phyloP scores from a whole-genome alignment of 2,888 invertebrate species.

The Xestobium rufovillosum region DNA sequence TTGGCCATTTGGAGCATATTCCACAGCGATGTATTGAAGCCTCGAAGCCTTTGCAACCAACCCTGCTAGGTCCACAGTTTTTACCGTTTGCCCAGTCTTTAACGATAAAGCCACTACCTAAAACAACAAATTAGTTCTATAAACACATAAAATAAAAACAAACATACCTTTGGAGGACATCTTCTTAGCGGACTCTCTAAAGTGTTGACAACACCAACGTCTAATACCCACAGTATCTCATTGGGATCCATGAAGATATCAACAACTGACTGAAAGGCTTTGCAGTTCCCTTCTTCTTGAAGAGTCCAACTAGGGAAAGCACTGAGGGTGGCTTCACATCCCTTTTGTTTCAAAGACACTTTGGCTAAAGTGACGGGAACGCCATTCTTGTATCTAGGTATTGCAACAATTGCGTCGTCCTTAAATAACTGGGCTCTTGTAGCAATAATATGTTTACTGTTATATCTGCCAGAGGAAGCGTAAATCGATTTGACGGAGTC shows the following conservation, averaged over 20 bases:
- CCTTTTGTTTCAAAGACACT: conserved; percentile 42
- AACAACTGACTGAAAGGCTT: conserved; percentile 61
- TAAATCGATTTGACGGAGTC: conserved; percentile 50
- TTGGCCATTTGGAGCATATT: conserved; percentile 54
- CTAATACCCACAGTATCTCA: conserved; percentile 65
- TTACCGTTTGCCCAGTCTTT: conserved; percentile 54
- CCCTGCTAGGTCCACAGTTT: conserved; percentile 53
- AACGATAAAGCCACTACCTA: conserved; percentile 51
- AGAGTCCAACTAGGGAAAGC: conserved; percentile 59
- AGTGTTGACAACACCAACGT: conserved; percentile 62
- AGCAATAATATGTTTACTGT: conserved; percentile 52
- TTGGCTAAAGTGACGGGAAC: conserved; percentile 60
- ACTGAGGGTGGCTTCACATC: conserved; percentile 45
- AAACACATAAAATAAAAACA: no score
- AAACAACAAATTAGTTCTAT: no score
- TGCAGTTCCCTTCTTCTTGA: conserved; percentile 58
- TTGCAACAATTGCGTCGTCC: conserved; percentile 49
- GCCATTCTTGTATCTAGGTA: conserved; percentile 56
- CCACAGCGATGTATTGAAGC: conserved; percentile 62
- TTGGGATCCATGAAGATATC: conserved; percentile 56
- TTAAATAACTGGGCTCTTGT: conserved; percentile 52
- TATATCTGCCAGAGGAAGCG: conserved; percentile 49
- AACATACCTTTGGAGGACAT: conserved; percentile 66
- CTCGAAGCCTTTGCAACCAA: conserved; percentile 53
- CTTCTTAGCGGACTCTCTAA: conserved; percentile 55